Conservation (phyloP, 2,797 vertebrate species). For the Sebastes oblongus region DNA sequence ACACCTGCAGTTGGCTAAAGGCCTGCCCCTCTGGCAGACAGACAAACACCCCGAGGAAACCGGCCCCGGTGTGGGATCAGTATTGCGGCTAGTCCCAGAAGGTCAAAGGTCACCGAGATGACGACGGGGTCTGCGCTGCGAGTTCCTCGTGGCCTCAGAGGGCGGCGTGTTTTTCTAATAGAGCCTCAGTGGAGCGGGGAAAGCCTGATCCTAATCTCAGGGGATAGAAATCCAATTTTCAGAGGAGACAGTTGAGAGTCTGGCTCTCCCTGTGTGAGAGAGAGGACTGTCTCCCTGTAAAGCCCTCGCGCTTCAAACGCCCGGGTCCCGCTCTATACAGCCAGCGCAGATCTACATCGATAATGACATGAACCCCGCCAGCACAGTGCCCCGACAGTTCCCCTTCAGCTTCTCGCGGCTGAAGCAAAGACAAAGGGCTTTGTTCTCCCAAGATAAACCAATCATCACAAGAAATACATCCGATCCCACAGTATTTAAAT, state of each 20-base stretch:
- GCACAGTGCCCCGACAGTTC: constrained; percentile 11
- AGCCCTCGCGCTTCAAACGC: constrained; percentile 69
- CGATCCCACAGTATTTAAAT: constrained; percentile 53
- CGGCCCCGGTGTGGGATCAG: constrained; percentile 66
- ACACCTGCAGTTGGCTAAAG: constrained; percentile 67
- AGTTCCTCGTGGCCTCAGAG: constrained; percentile 53
- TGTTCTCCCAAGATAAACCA: constrained; percentile 53
- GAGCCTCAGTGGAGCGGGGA: constrained; percentile 68
- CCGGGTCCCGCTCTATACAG: constrained; percentile 27
- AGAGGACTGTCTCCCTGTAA: constrained; percentile 70
- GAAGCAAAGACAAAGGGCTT: constrained; percentile 59
- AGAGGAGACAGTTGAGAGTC: constrained; percentile 81
- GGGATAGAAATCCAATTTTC: constrained; percentile 87
- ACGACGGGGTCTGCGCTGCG: constrained; percentile 47
- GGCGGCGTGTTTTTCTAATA: constrained; percentile 80
- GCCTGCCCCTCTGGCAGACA: constrained; percentile 56
- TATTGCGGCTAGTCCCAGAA: constrained; percentile 40
- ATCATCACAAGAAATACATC: constrained; percentile 60
- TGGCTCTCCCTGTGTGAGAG: constrained; percentile 69
- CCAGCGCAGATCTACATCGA: constrained; percentile 61
- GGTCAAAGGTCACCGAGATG: constrained; percentile 76
- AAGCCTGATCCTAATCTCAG: constrained; percentile 83
- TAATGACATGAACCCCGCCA: constrained; percentile 60
- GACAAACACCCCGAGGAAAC: constrained; percentile 57
- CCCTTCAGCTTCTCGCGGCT: constrained; percentile 29